Evolutionary conservation across 2,113 vertebrate species (phyloP), one percentile per base, ranked within the genome.

Genomic region (Saccopteryx bilineata): DNA sequence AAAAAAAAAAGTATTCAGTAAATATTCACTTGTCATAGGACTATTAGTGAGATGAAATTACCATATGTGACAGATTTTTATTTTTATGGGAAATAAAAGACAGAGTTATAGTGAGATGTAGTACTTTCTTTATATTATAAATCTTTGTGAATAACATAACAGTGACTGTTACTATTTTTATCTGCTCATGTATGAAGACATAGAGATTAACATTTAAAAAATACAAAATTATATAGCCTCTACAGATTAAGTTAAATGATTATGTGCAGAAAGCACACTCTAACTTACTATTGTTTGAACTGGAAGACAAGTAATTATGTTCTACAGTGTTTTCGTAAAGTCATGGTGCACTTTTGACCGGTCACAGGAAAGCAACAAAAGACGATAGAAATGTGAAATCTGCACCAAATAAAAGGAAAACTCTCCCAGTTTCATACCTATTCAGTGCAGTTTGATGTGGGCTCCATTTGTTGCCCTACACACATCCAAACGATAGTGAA

Each of bases 121-220:
- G 48, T 28, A 95, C 28, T 91, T 92, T 85, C 24, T 58, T 92
- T 69, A 26, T 74, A 93, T 60, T 83, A 87, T 69, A 83, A 88
- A 92, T 75, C 48, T 65, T 87, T 80, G 21, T 84, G 12, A 91
- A 52, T 66, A 86, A 92, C 5, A 1, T 54, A 87, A 76, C 15
- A 91, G 50, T 61, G 74, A 26, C 17, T 23, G 9, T 63, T 50
- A 90, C 31, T 84, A 65, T 80, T 92, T 96, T 93, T 74, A 95
- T 9, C 9, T 15, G 50, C 7, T 87, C 8, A 65, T 50, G 33
- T 5, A 54, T 69, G 58, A 90, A 31, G 61, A 66, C 5, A 86
- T 21, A 92, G 1, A 85, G 26, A 87, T 86, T 21, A 94, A 61
- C 14, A 95, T 65, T 89, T 31, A 5, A 94, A 91, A 96, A 96